Conservation (phyloP, 2,797 vertebrate genomes). For the Lepus oiostolus region DNA sequence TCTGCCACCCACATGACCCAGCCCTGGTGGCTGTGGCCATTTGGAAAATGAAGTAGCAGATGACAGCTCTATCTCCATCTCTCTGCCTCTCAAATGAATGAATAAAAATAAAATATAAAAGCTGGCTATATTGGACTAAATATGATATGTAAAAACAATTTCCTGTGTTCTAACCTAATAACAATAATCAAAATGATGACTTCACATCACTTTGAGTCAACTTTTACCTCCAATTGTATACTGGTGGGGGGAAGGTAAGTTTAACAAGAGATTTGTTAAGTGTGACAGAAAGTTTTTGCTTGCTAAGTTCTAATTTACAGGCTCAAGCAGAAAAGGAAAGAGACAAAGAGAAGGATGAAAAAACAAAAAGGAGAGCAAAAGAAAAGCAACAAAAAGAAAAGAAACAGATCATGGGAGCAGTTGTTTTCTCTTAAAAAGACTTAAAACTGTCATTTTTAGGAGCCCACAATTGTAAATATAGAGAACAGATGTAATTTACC, state of each 20-base stretch:
- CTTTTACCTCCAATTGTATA: background rate
- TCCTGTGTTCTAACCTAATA: background rate
- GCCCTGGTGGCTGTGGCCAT: no score
- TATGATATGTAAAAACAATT: background rate
- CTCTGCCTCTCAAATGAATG: no score
- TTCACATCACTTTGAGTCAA: background rate
- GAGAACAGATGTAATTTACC: background rate
- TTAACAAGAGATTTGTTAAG: constrained; percentile 3
- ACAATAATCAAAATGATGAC: background rate
- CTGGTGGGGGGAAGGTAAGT: background rate
- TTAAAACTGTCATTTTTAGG: background rate
- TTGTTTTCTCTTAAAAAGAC: background rate
- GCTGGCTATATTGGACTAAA: background rate
- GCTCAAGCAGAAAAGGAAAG: constrained; percentile 25
- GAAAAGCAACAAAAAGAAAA: background rate
- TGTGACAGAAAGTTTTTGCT: background rate
- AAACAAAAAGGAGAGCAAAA: background rate
- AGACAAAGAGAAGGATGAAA: constrained; percentile 14
- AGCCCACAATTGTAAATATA: background rate
- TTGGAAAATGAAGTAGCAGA: no score
- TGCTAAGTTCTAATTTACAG: constrained; percentile 23
- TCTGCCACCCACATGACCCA: no score
- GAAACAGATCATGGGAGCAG: background rate
- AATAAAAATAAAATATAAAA: no score
- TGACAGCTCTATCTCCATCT: no score